phyloP scores from a whole-genome alignment of 2,888 invertebrate species.

The Allygus modestus region DNA sequence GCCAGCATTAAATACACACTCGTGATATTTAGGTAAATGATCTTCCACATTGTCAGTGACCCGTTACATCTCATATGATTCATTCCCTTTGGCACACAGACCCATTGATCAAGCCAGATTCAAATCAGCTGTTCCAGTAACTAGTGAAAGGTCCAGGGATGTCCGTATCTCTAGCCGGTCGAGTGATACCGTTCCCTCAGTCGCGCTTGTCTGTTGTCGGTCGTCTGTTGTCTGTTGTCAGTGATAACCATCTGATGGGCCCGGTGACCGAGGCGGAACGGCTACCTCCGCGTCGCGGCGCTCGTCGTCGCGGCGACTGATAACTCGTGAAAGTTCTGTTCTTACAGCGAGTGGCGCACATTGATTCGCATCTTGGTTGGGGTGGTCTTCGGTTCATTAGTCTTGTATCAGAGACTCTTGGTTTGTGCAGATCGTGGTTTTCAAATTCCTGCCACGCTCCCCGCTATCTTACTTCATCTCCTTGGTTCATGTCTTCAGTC shows the following conservation, averaged over 20 bases:
- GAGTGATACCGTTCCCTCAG: conserved; percentile 2
- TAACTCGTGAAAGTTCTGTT: background rate
- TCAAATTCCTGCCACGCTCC: background rate
- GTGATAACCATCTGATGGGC: conserved; percentile 20
- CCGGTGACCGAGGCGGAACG: background rate
- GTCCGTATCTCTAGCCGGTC: background rate
- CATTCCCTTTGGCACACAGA: background rate
- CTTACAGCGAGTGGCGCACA: background rate
- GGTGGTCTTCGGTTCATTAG: background rate
- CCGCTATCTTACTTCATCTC: no score
- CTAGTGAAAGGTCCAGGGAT: conserved; percentile 39
- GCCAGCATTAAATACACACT: no score
- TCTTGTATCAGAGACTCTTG: background rate
- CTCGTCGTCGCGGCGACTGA: background rate
- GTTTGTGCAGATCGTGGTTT: background rate
- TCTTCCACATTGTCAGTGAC: no score
- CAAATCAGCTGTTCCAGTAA: conserved; percentile 39
- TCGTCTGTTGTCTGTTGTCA: background rate
- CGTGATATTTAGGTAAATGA: no score
- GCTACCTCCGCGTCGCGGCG: no score
- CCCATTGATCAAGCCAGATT: conserved; percentile 28
- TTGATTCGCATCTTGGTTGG: background rate
- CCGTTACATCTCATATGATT: no score
- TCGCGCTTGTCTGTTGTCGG: background rate
- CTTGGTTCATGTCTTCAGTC: no score